Evolutionary conservation across 1,140 invertebrate genomes (phyloP).

Genomic region (Carcinoscorpius rotundicauda): DNA sequence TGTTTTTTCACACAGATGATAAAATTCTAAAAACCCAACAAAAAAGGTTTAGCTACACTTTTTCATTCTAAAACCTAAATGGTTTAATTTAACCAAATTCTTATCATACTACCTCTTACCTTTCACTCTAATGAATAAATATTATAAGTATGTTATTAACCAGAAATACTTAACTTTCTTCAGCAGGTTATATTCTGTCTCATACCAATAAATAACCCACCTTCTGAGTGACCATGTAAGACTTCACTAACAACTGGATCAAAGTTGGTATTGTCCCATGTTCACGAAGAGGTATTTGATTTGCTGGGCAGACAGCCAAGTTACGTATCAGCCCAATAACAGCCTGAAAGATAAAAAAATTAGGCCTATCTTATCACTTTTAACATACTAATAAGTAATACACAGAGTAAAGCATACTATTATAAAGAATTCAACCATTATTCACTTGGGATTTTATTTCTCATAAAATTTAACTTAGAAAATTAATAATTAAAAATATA

Average conservation of each 20-base stretch:
- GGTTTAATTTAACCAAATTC: background rate
- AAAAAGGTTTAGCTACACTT: background rate
- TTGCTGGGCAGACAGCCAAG: constrained; percentile 36
- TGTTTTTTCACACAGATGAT: too few relatives aligned
- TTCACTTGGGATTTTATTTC: too few relatives aligned
- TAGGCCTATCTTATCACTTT: too few relatives aligned
- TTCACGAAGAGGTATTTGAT: constrained; percentile 36
- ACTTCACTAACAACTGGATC: constrained; percentile 34
- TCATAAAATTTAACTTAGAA: too few relatives aligned
- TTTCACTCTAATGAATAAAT: background rate
- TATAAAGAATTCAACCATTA: too few relatives aligned
- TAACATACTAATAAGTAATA: too few relatives aligned
- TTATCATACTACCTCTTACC: background rate
- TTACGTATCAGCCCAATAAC: constrained; percentile 41
- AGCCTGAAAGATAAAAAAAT: constrained; percentile 24
- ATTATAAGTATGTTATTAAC: background rate
- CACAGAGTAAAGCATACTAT: too few relatives aligned
- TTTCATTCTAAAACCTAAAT: background rate
- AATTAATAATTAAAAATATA: too few relatives aligned
- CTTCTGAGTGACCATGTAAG: constrained; percentile 22
- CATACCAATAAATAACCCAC: constrained; percentile 12
- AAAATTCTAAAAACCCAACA: constrained; percentile 3
- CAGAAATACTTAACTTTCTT: background rate
- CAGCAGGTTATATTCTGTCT: background rate
- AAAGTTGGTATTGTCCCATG: constrained; percentile 34